Base-by-base conservation (phyloP, 2,113 vertebrate genomes). In the Cephalophus harveyi region DNA sequence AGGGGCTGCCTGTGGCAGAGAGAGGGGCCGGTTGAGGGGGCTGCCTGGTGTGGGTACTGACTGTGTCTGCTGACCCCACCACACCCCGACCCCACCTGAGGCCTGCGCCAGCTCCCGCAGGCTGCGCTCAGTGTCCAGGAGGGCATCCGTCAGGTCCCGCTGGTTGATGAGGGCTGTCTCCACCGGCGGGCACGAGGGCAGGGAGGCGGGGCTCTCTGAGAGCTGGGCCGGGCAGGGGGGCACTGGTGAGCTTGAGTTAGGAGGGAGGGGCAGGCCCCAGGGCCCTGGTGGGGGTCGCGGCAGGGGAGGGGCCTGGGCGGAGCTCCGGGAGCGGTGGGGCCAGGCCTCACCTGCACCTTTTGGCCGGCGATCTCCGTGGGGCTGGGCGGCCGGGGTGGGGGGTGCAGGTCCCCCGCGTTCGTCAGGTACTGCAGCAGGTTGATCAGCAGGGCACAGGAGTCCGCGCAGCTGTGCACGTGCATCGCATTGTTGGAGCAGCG, bases 401-500 rank as follows among this genome's bases (percentile, higher is more conserved):
- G 99, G 94, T 99, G 99, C 95, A 99, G 98, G 98, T 99, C 99
- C 0, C 99, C 99, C 23, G 99, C 98, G n/a, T 98, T 98, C 48
- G 99, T 98, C 92, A 99, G 98, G 76, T 99, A 99, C 98, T 99
- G 99, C 81, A 99, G 99, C 98, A 99, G 97, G 98, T 99, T 99
- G 96, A 99, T 98, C 43, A 99, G 98, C 89, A 99, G 98, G 2
- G 99, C 99, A 6, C 99, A 99, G 48, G 99, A 99, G 98, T 99
- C 99, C 0, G 99, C 99, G n/a, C 99, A 99, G 76, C 99, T 99
- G 96, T 99, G 99, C 43, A 99, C 95, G 10, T 99, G 99, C 25
- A 99, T 99, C 83, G 99, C 99, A 3, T 99, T 99, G 98, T 99
- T 99, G 98, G 99, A 99, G 98, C 99, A 99, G 60, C 99, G 99